Base-by-base conservation (phyloP, 2,888 invertebrate genomes). In the Catocala nupta region DNA sequence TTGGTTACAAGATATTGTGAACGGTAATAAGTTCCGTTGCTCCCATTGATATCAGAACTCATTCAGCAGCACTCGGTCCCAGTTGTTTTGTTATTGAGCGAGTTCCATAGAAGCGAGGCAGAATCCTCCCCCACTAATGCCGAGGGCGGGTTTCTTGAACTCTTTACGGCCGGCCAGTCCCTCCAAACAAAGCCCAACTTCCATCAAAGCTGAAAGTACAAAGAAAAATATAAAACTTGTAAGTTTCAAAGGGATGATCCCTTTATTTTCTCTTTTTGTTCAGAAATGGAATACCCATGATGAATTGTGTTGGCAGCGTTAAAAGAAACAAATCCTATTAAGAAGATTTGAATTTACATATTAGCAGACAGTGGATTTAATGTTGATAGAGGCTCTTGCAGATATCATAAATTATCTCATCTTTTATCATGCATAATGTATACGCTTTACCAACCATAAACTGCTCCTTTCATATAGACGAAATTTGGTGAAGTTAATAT, bases 221-320 rank as follows among this genome's bases (percentile, higher is more conserved):
- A 90, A 88, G 86, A 87, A 87, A 89, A 88, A 87, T 87, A 88
- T 83, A 87, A 89, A 90, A 90, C 87, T 90, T 87, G 84, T 82
- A 88, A 90, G 85, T 90, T 90, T 84, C 86, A 87, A 87, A 90
- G 87, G 87, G 86, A 87, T 88, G 75, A 90, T 90, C 88, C 88
- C 78, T 86, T 89, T 86, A 81, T 83, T 83, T 84, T 80, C 79
- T 74, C 74, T 84, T 88, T 88, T 88, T 85, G 84, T 88, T 85
- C 73, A 73, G 80, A 80, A 85, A 86, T 80, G 82, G 79, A 87
- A 87, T 84, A 78, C 77, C 78, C 77, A 74, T 81, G 81, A 82
- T 81, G 82, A 84, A 87, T 86, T 84, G 79, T 82, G 80, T 83
- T 81, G 74, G 70, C 73, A 75, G 77, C 74, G 80, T 80, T 78